phyloP scores from a whole-genome alignment of 2,113 vertebrate genomes.

The Cynoglossus semilaevis region DNA sequence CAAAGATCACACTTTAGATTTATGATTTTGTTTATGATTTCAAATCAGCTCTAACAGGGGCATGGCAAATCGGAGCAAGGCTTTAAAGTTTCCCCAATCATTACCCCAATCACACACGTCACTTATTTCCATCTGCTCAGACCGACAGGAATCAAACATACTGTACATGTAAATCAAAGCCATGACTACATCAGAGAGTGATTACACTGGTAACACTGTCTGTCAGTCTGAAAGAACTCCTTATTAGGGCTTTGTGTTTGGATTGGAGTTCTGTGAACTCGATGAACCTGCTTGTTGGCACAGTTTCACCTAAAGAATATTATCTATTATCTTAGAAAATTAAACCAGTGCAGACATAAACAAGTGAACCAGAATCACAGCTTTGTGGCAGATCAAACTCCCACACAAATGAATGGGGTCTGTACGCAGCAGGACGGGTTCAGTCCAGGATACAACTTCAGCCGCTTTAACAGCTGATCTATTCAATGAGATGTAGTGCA shows the following conservation, averaged over 20 bases:
- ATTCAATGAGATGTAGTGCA: too few species aligned
- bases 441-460: too few species aligned
- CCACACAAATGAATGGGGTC: too few species aligned
- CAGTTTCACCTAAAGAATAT: not conserved
- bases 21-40: not conserved
- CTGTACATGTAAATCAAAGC: not conserved
- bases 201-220: not conserved
- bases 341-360: not conserved
- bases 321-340: too few species aligned
- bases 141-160: slow-evolving; percentile 9
- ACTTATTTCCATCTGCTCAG: not conserved
- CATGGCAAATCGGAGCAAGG: not conserved
- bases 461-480: too few species aligned
- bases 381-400: slow-evolving; percentile 1
- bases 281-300: not conserved
- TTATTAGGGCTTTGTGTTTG: slow-evolving; percentile 1
- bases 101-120: not conserved
- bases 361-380: slow-evolving; percentile 8
- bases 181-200: not conserved
- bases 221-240: not conserved
- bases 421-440: not conserved
- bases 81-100: not conserved
- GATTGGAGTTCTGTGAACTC: not conserved
- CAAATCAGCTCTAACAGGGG: not conserved
- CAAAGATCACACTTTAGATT: not conserved